Evolutionary conservation across 2,797 vertebrate species (phyloP), one percentile per base, ranked within the genome.

Genomic region (Nyctibius grandis): DNA sequence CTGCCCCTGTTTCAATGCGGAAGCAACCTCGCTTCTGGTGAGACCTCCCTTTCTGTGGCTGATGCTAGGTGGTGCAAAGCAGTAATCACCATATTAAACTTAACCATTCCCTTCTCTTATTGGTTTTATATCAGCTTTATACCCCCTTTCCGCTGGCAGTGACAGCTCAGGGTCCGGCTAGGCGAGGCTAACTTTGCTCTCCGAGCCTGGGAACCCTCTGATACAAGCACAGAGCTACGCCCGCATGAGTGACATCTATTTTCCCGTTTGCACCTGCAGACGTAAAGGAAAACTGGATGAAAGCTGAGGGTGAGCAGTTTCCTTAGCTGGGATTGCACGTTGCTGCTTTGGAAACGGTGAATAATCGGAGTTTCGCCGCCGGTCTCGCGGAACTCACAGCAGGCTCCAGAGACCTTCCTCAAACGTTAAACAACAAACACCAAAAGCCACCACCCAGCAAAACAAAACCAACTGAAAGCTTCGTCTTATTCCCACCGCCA

Each of bases 181-280:
- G 44, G 33, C 81, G 45, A 85, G 14, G 34, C 15, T 69, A 6
- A 76, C 18, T 56, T 59, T n/a, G 12, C 68, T 29, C n/a, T 26
- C 15, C 4, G 48, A 84, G 54, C 76, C 72, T 29, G 2, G 0
- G 4, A 74, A 15, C 57, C 42, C 42, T 25, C n/a, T 1, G 34
- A 20, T 7, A 17, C 50, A 8, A 29, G 34, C 45, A 77, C 38
- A 36, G 40, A 53, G 74, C 48, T 17, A 26, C 2, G 11, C 36
- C 29, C 4, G 12, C 53, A 51, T 5, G 0, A 67, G 48, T 63
- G 57, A 77, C 92, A 76, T 53, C 81, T 57, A 44, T 87, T 73
- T 91, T 93, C 88, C 85, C 11, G 3, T 47, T 31, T 76, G 77
- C 89, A 96, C 94, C 91, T 97, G 93, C 77, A 67, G 84, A 51